Evolutionary conservation across 2,113 vertebrate genomes (phyloP), one percentile per base, ranked within the genome.

Genomic region (Periophthalmus modestus): DNA sequence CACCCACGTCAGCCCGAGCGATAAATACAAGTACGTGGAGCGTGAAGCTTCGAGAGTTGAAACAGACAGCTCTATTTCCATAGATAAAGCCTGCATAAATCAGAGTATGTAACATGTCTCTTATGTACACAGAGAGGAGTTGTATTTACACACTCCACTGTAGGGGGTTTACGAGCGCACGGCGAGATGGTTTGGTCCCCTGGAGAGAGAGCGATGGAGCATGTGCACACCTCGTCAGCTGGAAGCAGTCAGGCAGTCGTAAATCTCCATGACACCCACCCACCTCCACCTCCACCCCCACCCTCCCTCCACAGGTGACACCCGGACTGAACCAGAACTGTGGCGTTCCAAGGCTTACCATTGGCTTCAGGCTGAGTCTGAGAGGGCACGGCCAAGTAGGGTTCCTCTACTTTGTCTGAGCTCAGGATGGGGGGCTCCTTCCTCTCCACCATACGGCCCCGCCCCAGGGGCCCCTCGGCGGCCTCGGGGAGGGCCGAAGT

Each of bases 321-420:
- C 83, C 84, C 74, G 91, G 86, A 82, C 87, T 85, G 68, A 82
- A 85, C 47, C 81, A 82, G 34, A 39, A 4, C 85, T 82, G 85
- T 86, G 89, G 83, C 86, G 94, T 96, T 98, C 96, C 96, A 97
- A 98, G 98, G 97, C 98, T 99, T 98, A 99, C 98, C 98, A 94
- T 96, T 96, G 92, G 95, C 95, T 94, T 97, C 96, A 78, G 96
- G 96, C 92, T 96, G 96, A 92, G 96, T 97, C 96, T 96, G 95
- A 91, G 97, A 97, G 91, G 97, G 96, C 89, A 96, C 95, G 69
- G 96, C 95, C 91, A 96, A 93, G 92, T 96, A 96, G 86, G 96
- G 95, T 88, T 99, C 96, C 91, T 99, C 96, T 92, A 94, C 96
- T 93, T 95, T 96, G 95, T 96, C 97, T 79, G 94, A 93, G 91